These are phyloP conservation scores for Hystrix cristata DNA, from an alignment of 2,113 vertebrate genomes.

Conservation along the genomic window DNA sequence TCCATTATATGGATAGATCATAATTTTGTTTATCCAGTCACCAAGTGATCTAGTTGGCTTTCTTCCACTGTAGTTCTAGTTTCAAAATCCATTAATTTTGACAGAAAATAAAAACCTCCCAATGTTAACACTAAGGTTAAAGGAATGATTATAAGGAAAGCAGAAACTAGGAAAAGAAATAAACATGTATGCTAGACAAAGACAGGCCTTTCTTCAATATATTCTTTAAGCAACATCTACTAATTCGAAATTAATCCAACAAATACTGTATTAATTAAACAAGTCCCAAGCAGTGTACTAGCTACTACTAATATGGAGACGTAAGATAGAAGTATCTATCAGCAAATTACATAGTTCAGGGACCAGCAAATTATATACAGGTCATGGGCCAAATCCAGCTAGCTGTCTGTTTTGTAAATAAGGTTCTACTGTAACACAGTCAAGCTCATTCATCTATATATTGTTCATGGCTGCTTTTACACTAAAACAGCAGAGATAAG, in stretches of 20 bases:
- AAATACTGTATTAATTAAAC: background rate
- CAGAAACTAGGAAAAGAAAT: constrained; percentile 51
- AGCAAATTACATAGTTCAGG: background rate
- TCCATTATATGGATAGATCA: background rate
- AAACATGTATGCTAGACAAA: constrained; percentile 46
- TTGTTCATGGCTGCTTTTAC: constrained; percentile 21
- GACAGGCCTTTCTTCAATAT: constrained; percentile 35
- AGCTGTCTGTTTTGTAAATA: constrained; percentile 37
- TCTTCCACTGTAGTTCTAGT: constrained; percentile 38
- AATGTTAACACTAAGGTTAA: constrained; percentile 41
- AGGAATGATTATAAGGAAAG: constrained; percentile 23
- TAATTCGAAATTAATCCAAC: constrained; percentile 55
- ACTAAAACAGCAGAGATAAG: constrained; percentile 37
- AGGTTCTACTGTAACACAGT: constrained; percentile 42
- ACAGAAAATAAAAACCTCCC: constrained; percentile 60
- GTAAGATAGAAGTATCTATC: background rate
- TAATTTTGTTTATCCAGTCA: constrained; percentile 25
- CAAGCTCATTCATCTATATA: background rate
- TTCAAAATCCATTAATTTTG: constrained; percentile 60
- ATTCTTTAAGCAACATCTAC: constrained; percentile 50
- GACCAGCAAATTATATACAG: background rate
- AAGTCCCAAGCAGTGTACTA: background rate
- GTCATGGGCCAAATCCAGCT: background rate
- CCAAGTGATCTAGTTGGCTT: constrained; percentile 31
- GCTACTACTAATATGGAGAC: background rate